These are phyloP conservation scores for Catamblyrhynchus diadema DNA, from an alignment of 2,797 vertebrate genomes.

Conservation along the genomic window DNA sequence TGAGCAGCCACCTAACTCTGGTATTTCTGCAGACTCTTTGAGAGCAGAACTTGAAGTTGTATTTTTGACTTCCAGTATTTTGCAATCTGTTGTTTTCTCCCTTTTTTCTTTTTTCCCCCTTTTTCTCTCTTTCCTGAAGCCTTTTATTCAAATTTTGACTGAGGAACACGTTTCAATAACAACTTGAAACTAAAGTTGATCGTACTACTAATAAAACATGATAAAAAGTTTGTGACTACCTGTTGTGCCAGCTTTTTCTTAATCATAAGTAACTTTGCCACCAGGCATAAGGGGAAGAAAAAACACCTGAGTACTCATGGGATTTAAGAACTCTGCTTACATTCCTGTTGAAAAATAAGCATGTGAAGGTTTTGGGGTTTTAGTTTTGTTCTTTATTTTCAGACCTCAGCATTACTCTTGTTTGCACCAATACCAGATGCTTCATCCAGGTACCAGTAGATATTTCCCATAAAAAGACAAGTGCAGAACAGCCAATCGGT, in stretches of 20 bases:
- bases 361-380: not conserved
- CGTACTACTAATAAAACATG: not conserved
- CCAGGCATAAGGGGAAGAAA: not conserved
- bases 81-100: not conserved
- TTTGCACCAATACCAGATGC: not conserved
- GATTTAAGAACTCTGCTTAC: not conserved
- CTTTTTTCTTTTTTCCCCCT: accelerated
- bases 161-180: not conserved
- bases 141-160: not conserved
- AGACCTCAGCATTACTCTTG: not conserved
- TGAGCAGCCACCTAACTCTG: not conserved
- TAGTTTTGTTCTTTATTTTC: not conserved
- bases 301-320: not conserved
- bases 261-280: not conserved
- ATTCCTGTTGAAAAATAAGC: not conserved
- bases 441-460: not conserved
- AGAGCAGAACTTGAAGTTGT: not conserved
- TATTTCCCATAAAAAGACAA: not conserved
- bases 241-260: not conserved
- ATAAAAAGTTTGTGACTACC: not conserved
- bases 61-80: not conserved
- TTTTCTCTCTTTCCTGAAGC: not conserved
- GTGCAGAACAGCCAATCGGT: not conserved
- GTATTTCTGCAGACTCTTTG: not conserved
- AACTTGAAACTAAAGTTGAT: not conserved